These are phyloP conservation scores for Petrolisthes manimaculis DNA, from an alignment of 2,888 invertebrate species.

Conservation along the genomic window DNA sequence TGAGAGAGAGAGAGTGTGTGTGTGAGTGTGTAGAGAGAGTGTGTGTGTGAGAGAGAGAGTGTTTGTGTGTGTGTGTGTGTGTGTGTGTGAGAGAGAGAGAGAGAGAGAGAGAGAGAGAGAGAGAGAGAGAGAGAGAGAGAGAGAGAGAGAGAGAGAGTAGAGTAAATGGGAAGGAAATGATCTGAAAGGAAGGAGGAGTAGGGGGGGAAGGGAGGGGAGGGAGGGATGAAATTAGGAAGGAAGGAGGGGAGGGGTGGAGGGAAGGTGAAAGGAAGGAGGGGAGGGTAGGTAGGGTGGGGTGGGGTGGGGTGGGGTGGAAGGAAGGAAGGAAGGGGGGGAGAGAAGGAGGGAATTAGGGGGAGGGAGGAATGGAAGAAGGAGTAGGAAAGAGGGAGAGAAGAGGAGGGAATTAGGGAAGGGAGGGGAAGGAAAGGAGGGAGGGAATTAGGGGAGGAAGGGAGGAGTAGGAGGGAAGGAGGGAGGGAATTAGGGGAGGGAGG, in stretches of 20 bases:
- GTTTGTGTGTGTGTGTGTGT: no score
- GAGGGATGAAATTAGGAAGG: background rate
- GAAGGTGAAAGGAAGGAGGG: background rate
- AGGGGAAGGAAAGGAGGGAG: background rate
- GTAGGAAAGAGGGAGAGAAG: background rate
- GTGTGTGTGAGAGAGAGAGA: no score
- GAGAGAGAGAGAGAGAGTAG: background rate
- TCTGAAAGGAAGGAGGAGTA: background rate
- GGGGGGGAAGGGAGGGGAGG: background rate
- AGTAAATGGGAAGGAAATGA: background rate
- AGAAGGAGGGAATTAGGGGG: background rate
- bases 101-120: background rate
- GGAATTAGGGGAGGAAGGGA: no score
- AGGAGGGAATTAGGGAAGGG: background rate
- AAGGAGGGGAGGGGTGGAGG: background rate
- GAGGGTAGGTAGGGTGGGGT: background rate
- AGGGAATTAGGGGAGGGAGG: no score
- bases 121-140: constrained; percentile 16
- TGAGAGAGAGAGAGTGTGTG: no score
- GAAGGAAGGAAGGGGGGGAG: background rate
- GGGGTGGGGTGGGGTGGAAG: background rate
- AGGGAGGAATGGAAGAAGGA: background rate
- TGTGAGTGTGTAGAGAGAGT: no score
- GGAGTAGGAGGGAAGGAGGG: no score
- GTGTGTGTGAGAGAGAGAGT: background rate